These are phyloP conservation scores for Eilema caniola DNA, from an alignment of 2,888 invertebrate genomes.

Conservation along the genomic window DNA sequence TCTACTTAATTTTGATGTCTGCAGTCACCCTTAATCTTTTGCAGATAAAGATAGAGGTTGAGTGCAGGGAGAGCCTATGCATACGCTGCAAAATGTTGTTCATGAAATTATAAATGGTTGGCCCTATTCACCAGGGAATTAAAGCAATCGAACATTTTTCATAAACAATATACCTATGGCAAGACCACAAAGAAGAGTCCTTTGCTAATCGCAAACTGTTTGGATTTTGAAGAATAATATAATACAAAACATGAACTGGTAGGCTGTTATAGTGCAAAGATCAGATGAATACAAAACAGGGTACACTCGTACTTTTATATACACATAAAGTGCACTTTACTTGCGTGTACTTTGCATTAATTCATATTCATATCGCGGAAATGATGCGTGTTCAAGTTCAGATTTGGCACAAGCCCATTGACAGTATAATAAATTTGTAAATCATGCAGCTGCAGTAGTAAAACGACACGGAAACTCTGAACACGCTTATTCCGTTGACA, in stretches of 20 bases:
- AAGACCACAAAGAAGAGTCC: background rate
- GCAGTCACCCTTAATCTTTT: no score
- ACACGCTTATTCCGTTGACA: background rate
- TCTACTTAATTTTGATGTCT: no score
- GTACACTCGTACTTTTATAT: background rate
- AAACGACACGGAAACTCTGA: conserved; percentile 35
- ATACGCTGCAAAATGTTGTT: background rate
- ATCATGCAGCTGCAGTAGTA: conserved; percentile 46
- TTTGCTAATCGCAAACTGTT: background rate
- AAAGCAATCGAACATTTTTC: background rate
- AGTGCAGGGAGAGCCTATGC: background rate
- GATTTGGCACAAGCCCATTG: conserved; percentile 42
- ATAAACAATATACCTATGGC: background rate
- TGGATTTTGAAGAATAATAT: background rate
- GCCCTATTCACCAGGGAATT: background rate
- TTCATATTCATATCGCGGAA: background rate
- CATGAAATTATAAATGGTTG: background rate
- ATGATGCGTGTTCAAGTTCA: conserved; percentile 43
- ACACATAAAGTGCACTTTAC: background rate
- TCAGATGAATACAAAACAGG: background rate
- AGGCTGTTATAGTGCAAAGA: background rate
- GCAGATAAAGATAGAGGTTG: background rate
- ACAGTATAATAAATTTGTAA: conserved; percentile 47
- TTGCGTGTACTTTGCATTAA: conserved; percentile 4
- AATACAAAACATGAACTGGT: background rate